A percentile compares a stretch with the other conserved stretches of the same genome.
Evolutionary conservation across 2,113 vertebrate species (phyloP).

Genomic region (Hypanus sabinus): DNA sequence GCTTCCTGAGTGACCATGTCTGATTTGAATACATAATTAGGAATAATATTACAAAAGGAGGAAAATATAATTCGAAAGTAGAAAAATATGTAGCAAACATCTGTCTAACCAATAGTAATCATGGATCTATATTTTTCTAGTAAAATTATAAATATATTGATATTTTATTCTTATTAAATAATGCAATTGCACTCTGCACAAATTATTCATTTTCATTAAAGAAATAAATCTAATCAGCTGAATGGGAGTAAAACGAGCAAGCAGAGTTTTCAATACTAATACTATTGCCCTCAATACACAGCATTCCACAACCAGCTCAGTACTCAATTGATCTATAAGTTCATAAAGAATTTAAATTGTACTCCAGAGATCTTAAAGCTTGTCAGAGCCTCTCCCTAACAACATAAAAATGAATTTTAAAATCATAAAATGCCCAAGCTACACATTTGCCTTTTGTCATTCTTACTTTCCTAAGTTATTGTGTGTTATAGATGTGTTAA

Average conservation of each 20-base stretch:
- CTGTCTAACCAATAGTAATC: neutral
- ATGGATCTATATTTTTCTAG: neutral
- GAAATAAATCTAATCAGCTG: neutral
- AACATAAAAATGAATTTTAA: neutral
- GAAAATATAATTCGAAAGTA: neutral
- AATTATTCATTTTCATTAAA: constrained; percentile 12
- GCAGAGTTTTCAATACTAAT: neutral
- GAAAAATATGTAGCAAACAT: neutral
- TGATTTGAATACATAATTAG: neutral
- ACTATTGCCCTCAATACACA: neutral
- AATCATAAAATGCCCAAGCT: neutral
- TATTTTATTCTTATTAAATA: neutral
- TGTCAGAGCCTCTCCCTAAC: neutral
- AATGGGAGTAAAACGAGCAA: neutral
- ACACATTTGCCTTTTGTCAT: neutral
- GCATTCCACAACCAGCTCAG: neutral
- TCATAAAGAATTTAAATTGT: no score
- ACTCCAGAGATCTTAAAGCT: no score
- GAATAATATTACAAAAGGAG: neutral
- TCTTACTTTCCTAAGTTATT: no score
- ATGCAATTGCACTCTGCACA: neutral
- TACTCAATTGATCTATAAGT: neutral
- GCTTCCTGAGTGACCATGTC: neutral
- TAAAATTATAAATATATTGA: neutral
- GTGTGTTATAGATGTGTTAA: no score